These are phyloP conservation scores for Ceratothoa steindachneri DNA, from an alignment of 2,888 invertebrate genomes.

Conservation along the genomic window DNA sequence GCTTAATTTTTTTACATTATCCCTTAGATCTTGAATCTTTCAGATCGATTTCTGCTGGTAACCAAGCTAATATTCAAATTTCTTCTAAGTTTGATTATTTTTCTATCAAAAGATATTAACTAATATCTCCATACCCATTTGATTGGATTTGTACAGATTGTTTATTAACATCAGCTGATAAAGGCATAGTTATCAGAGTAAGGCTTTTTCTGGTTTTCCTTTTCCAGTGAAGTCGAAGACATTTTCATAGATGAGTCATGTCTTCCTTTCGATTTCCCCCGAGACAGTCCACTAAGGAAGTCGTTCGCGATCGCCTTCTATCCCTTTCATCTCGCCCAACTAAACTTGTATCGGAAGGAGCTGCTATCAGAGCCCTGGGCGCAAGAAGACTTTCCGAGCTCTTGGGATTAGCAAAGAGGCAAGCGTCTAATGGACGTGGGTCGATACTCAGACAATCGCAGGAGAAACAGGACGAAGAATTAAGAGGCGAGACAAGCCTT, in stretches of 20 bases:
- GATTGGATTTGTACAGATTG: too few relatives aligned
- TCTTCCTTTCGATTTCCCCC: constrained; percentile 34
- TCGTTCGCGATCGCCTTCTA: constrained; percentile 35
- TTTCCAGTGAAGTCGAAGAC: background rate
- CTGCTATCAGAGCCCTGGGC: constrained; percentile 35
- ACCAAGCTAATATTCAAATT: too few relatives aligned
- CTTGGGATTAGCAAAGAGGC: constrained; percentile 46
- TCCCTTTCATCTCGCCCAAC: constrained; percentile 19
- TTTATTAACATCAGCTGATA: too few relatives aligned
- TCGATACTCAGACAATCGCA: constrained; percentile 42
- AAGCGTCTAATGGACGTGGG: constrained; percentile 37
- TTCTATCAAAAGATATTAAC: too few relatives aligned
- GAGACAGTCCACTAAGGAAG: constrained; percentile 41
- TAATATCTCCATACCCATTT: too few relatives aligned
- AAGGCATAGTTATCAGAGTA: constrained; percentile 2
- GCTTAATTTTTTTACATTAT: too few relatives aligned
- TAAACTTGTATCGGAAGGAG: constrained; percentile 43
- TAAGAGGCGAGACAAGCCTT: constrained; percentile 39
- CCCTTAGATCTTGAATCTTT: too few relatives aligned
- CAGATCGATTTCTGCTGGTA: too few relatives aligned
- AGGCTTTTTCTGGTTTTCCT: background rate
- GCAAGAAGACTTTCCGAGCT: constrained; percentile 44
- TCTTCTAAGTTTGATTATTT: too few relatives aligned
- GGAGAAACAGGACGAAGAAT: constrained; percentile 40
- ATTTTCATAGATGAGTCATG: constrained; percentile 43